Conservation (phyloP, 2,888 invertebrate species). For the Iphiclides podalirius region DNA sequence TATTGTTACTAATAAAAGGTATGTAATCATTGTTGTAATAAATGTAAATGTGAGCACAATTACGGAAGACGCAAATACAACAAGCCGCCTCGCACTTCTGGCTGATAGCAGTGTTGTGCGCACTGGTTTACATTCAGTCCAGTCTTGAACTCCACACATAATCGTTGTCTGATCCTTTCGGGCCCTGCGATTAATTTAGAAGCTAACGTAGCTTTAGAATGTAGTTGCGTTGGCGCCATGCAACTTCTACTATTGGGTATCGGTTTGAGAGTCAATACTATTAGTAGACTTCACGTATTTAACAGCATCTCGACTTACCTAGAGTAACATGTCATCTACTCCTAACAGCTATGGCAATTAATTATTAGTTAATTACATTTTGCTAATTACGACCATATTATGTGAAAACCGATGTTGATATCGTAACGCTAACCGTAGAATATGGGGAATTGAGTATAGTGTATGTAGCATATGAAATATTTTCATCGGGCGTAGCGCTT, state of each 20-base stretch:
- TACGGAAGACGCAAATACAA: conserved; percentile 76
- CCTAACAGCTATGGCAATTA: background rate
- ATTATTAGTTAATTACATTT: background rate
- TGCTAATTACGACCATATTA: background rate
- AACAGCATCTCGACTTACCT: background rate
- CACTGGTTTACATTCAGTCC: conserved; percentile 77
- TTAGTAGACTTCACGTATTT: background rate
- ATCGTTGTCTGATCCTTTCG: background rate
- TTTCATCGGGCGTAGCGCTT: conserved; percentile 20
- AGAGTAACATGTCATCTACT: background rate
- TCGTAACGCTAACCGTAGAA: conserved; percentile 3
- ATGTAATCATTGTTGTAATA: conserved; percentile 46
- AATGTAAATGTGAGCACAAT: conserved; percentile 54
- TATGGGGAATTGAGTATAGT: too few species aligned
- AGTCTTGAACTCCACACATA: conserved; percentile 33
- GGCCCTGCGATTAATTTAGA: background rate
- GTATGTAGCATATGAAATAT: too few species aligned
- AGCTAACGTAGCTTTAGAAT: background rate
- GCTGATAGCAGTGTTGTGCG: conserved; percentile 55
- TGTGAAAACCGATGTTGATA: background rate
- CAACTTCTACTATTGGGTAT: background rate
- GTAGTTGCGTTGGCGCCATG: background rate
- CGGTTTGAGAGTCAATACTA: background rate
- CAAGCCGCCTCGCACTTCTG: conserved; percentile 65
- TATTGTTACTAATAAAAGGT: conserved; percentile 48